Base-by-base conservation (phyloP, 2,888 invertebrate genomes). In the Xestia rhomboidea region DNA sequence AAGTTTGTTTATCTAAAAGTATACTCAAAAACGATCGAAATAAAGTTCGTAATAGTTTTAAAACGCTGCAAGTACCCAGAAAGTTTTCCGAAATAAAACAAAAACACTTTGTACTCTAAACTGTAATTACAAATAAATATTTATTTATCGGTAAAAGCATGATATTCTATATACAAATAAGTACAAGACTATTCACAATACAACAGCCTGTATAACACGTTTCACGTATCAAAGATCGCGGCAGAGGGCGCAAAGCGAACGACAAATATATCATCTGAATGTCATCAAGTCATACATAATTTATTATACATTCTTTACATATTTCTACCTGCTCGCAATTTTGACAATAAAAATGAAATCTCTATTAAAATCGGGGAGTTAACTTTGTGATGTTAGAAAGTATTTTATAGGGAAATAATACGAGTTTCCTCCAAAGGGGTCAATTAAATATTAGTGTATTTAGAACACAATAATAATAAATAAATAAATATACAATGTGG, bases 211-310 rank as follows among this genome's bases (percentile, higher is more conserved):
- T 92, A 88, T 60, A 76, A 67, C 34, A 49, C 68, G 82, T 89
- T 91, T 90, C 85, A 89, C 87, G 90, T 90, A 90, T 92, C 92
- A 93, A 92, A 93, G 91, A 92, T 91, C 90, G 90, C 89, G 75
- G 68, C 73, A 68, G 79, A 76, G 85, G 87, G 89, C 91, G 90
- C 89, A 90, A 90, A 90, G 91, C 91, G 88, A 89, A 89, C 82
- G 84, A 90, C 90, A 90, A 91, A 94, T 95, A 94, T 93, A 95
- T 94, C 93, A 94, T 92, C 83, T 88, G 75, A 89, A 91, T 91
- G 94, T 93, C 93, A 94, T 94, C 92, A 92, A 91, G 82, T 92
- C 91, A 94, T 94, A 94, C 90, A 94, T 94, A 93, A 95, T 94
- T 90, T 91, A 93, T 93, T 84, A 93, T 93, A 84, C 11, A 51